Base-by-base conservation (phyloP, 2,888 invertebrate genomes). In the Cephus sareptanus region DNA sequence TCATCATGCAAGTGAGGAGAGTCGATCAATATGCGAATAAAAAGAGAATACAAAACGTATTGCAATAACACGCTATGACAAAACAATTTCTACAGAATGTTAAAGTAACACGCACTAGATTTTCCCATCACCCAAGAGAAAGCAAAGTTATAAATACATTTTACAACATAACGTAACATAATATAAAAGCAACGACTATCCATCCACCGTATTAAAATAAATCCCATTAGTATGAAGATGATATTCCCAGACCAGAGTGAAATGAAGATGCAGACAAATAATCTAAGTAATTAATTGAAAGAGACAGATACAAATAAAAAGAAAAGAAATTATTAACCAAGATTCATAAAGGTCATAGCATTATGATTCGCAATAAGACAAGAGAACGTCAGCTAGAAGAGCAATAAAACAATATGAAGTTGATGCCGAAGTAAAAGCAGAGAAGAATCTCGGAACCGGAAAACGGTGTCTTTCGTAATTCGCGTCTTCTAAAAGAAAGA, bases 401-500 rank as follows among this genome's bases (percentile, higher is more conserved):
- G 56, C 56, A 56, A 56, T 56, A 56, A 56, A 56, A 56, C 56
- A 56, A 56, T 23, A 56, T 56, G 56, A 56, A 56, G 56, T 23
- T 56, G 40, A 40, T 40, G 56, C 15, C 9, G 56, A 56, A 56
- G 56, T 56, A 56, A 56, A 56, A 56, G 56, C 56, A 23, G 56
- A 56, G 56, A 56, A 56, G 56, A 56, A 56, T 56, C 56, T 23
- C 56, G 23, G 56, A 56, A 23, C 56, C 56, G 56, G 56, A 23
- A 56, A 56, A 56, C 56, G 56, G 23, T 56, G 56, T 56, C 56
- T 56, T 56, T 56, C 56, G 23, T 56, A 74, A 74, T 23, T 35
- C 75, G 74, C 77, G 73, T 73, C 75, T 69, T 76, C 75, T 77
- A 74, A 77, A 56, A 23, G 56, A 56, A 56, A 56, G 71, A 33